Evolutionary conservation across 2,113 vertebrate genomes (phyloP).

Genomic region (Labeo rohita): DNA sequence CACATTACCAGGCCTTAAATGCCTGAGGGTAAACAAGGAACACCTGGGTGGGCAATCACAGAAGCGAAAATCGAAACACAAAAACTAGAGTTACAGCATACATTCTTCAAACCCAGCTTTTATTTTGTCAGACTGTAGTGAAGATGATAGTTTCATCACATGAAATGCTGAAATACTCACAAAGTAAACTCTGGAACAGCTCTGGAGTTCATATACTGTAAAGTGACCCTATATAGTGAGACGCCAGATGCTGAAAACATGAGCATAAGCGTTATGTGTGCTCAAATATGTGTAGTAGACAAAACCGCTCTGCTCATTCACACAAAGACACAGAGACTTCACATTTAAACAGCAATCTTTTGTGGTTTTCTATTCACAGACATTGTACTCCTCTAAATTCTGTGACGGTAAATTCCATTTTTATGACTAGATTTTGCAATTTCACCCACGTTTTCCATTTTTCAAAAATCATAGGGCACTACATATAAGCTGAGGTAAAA

Average conservation of each 20-base stretch:
- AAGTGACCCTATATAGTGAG: neutral
- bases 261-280: neutral
- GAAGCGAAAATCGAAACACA: no score
- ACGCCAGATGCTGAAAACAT: neutral
- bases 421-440: neutral
- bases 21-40: no score
- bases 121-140: neutral
- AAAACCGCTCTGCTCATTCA: neutral
- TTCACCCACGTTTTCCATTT: neutral
- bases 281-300: neutral
- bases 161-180: neutral
- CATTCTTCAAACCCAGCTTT: neutral
- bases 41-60: no score
- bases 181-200: neutral
- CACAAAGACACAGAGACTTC: neutral
- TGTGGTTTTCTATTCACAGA: neutral
- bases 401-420: neutral
- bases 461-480: neutral
- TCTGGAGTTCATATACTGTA: neutral
- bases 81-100: no score
- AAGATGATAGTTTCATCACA: no score
- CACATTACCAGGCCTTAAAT: no score
- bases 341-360: neutral
- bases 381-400: neutral
- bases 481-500: conserved; percentile 10